Evolutionary conservation across 1,140 invertebrate species (phyloP), one percentile per base, ranked within the genome.

Genomic region (Triops longicaudatus): DNA sequence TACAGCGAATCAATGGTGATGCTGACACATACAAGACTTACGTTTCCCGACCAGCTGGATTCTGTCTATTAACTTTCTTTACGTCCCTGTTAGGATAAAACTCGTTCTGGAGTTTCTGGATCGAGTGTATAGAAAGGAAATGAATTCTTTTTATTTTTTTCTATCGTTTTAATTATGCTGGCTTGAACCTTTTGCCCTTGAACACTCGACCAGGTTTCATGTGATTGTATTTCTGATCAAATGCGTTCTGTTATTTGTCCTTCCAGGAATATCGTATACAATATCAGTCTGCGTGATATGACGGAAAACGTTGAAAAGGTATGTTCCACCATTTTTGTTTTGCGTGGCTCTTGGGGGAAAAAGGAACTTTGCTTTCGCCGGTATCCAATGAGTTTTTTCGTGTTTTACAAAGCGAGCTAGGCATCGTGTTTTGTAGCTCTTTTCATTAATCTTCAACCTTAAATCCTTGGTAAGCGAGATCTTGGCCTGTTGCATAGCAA

Each of bases 251-350:
- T n/a, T n/a, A n/a, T n/a, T 37, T 63, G 74, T 50, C 81, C 79
- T 87, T 89, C 78, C 85, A 91, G 92, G 83, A 92, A 93, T 84
- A 87, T 89, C 82, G 88, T 93, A 80, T 93, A 93, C 85, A 94
- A 93, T 85, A 87, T 93, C 82, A 92, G 90, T 82, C 85, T 93
- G 76, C 86, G 87, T 80, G 89, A 91, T 82, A 86, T 92, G 81
- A 86, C 86, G 78, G 90, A 93, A 83, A 86, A 85, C 80, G 81
- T 83, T 43, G 86, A 87, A 79, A 86, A 88, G 85, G 88, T 89
- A 83, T 84, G 87, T 83, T 7, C 28, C 3, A 73, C 73, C 74
- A 14, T 3, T 7, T 73, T 74, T 7, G 10, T 42, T 26, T 7
- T 42, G 26, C 3, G 17, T 78, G 76, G 73, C 74, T 80, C 80